Percentiles rank a stretch among this genome's conserved stretches.
These are phyloP conservation scores for Ailurus styani DNA, from an alignment of 2,113 vertebrate genomes.

Conservation along the genomic window DNA sequence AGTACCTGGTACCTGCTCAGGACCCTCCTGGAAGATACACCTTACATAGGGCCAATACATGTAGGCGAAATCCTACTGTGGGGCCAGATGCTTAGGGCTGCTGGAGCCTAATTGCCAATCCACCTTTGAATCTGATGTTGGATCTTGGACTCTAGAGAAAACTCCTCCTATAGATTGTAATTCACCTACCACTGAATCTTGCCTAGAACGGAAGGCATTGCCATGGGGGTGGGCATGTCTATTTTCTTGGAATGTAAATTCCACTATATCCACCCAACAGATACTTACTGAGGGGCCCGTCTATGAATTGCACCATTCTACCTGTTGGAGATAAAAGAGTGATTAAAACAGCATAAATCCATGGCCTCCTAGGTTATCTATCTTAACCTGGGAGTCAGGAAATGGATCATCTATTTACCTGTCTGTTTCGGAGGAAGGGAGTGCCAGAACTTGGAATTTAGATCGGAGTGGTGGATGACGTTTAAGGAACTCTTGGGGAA, in stretches of 20 bases:
- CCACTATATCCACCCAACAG: not conserved
- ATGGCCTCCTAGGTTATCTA: not conserved
- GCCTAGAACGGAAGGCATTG: not conserved
- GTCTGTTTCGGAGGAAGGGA: not conserved
- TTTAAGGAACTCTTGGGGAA: not conserved
- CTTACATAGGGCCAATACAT: not conserved
- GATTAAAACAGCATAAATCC: not conserved
- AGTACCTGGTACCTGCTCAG: not conserved
- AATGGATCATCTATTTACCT: not conserved
- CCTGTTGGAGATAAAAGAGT: not conserved
- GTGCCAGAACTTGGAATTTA: not conserved
- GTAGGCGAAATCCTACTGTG: not conserved
- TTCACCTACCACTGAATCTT: not conserved
- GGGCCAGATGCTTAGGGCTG: not conserved
- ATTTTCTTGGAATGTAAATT: not conserved
- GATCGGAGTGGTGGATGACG: not conserved
- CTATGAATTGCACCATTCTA: not conserved
- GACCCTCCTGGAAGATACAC: not conserved
- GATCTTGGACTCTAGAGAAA: not conserved
- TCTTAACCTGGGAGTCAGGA: not conserved
- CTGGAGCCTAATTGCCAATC: not conserved
- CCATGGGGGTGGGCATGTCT: accelerated
- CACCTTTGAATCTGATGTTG: not conserved
- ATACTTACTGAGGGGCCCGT: not conserved
- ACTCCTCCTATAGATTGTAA: not conserved